A percentile compares a stretch with the other conserved stretches of the same genome.
phyloP scores from a whole-genome alignment of 1,140 invertebrate species.

The Drosophila elegans region DNA sequence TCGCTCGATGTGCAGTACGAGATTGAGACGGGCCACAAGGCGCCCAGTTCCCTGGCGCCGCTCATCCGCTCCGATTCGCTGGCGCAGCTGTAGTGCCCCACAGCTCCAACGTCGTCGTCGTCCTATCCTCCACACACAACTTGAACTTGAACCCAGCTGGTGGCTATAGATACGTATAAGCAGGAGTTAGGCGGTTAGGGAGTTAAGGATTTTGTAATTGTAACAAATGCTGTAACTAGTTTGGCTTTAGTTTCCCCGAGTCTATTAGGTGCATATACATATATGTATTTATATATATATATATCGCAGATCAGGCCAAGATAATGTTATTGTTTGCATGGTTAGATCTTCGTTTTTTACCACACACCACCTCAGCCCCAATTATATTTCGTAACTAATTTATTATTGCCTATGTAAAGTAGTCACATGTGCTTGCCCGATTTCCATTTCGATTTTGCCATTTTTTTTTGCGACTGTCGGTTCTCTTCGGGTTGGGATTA shows the following conservation, averaged over 20 bases:
- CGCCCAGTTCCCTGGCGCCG: conserved; percentile 91
- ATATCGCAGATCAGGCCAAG: conserved; percentile 40
- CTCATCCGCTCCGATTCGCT: conserved; percentile 91
- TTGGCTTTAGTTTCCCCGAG: conserved; percentile 62
- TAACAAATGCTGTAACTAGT: conserved; percentile 79
- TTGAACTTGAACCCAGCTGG: conserved; percentile 39
- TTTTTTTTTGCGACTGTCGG: conserved; percentile 10
- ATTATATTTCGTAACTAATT: conserved; percentile 50
- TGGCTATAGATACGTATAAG: conserved; percentile 61
- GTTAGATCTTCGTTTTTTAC: conserved; percentile 44
- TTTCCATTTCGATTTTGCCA: background rate
- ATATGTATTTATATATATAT: conserved; percentile 7
- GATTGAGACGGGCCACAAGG: conserved; percentile 90
- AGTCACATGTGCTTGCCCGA: conserved; percentile 29
- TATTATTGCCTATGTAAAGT: conserved; percentile 56
- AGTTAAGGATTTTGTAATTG: conserved; percentile 50
- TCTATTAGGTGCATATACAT: conserved; percentile 43
- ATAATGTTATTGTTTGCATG: conserved; percentile 55
- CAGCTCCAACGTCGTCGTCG: conserved; percentile 17
- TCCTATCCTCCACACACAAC: conserved; percentile 18
- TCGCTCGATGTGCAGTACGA: conserved; percentile 92
- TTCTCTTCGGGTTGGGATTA: conserved; percentile 39
- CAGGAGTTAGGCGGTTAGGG: conserved; percentile 25
- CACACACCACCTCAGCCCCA: conserved; percentile 56
- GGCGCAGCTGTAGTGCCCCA: conserved; percentile 87